phyloP scores from a whole-genome alignment of 2,797 vertebrate species.

The Sebastes jordani region DNA sequence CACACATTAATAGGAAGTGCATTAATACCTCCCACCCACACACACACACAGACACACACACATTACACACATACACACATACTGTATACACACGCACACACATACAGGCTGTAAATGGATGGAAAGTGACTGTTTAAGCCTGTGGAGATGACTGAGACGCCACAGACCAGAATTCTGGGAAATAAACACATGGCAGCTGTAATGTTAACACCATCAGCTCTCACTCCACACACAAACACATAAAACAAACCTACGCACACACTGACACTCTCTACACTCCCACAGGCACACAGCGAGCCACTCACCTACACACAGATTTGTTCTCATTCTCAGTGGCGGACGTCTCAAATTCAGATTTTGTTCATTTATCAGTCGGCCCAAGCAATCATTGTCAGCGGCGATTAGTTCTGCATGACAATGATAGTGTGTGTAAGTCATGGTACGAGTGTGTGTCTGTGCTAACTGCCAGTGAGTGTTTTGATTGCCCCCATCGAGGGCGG shows the following conservation, averaged over 20 bases:
- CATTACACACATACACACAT: neutral
- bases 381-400: conserved; percentile 7
- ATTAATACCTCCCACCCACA: conserved; percentile 15
- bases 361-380: conserved; percentile 16
- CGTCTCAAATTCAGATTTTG: conserved; percentile 21
- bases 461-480: conserved; percentile 23
- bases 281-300: conserved; percentile 6
- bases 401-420: conserved; percentile 9
- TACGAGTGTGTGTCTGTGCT: neutral
- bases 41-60: neutral
- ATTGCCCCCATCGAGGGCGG: conserved; percentile 5
- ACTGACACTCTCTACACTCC: conserved; percentile 2
- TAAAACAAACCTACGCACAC: neutral
- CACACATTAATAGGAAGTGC: conserved; percentile 31
- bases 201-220: conserved; percentile 65
- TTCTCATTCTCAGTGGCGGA: neutral
- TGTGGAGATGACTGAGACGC: conserved; percentile 67
- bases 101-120: conserved; percentile 56
- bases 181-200: conserved; percentile 77
- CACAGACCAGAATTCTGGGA: conserved; percentile 70
- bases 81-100: conserved; percentile 13
- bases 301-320: conserved; percentile 29
- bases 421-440: conserved; percentile 1
- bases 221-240: neutral
- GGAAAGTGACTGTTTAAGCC: conserved; percentile 67